Evolutionary conservation across 1,140 invertebrate genomes (phyloP).

Genomic region (Trichonephila inaurata): DNA sequence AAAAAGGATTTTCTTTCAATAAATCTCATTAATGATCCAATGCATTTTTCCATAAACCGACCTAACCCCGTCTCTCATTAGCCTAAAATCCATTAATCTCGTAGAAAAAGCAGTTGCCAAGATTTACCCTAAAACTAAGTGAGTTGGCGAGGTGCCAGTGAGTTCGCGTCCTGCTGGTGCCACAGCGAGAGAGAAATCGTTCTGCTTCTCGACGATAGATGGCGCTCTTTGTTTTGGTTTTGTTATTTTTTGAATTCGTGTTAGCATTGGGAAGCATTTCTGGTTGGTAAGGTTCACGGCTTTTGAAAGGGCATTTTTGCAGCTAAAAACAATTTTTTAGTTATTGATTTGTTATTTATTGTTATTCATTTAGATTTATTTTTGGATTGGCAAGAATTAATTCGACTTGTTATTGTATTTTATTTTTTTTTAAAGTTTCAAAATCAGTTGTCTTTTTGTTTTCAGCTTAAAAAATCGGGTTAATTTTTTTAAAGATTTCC

Average conservation of each 20-base stretch:
- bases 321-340: too few relatives aligned
- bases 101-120: slow-evolving; percentile 67
- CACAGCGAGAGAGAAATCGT: slow-evolving; percentile 17
- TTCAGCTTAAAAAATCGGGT: too few relatives aligned
- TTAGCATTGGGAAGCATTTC: background rate
- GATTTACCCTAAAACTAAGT: slow-evolving; percentile 63
- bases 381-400: too few relatives aligned
- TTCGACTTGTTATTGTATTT: too few relatives aligned
- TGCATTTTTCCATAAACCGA: slow-evolving; percentile 69
- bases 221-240: background rate
- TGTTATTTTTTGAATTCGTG: background rate
- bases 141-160: slow-evolving; percentile 60
- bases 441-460: too few relatives aligned
- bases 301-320: too few relatives aligned
- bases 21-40: slow-evolving; percentile 71
- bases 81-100: slow-evolving; percentile 69
- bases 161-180: slow-evolving; percentile 50
- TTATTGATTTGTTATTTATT: too few relatives aligned
- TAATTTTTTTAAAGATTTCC: too few relatives aligned
- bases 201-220: slow-evolving; percentile 34
- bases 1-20: slow-evolving; percentile 59
- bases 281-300: too few relatives aligned
- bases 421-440: too few relatives aligned
- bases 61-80: slow-evolving; percentile 62
- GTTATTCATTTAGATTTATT: too few relatives aligned